A percentile compares a stretch with the other conserved stretches of the same genome.
phyloP scores from a whole-genome alignment of 2,113 vertebrate species.

The Eulemur macaco region DNA sequence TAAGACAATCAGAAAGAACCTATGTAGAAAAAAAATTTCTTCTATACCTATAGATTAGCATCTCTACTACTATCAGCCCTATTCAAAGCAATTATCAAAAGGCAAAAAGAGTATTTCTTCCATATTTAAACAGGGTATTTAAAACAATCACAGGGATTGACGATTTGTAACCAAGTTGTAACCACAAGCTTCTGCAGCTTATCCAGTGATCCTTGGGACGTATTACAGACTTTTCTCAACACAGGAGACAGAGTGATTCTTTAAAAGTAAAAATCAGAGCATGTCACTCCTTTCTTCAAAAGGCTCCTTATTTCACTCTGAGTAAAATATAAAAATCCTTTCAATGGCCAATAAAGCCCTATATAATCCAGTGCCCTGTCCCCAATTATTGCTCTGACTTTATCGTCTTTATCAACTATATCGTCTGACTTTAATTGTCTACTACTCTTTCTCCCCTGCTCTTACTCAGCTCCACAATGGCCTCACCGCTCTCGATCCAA shows the following conservation, averaged over 20 bases:
- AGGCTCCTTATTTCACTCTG: neutral
- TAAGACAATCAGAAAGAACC: neutral
- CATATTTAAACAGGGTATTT: slow-evolving; percentile 17
- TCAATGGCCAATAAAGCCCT: neutral
- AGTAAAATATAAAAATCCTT: neutral
- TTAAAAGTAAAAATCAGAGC: slow-evolving; percentile 13
- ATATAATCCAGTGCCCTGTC: neutral
- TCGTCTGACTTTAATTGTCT: neutral
- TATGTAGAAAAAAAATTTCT: neutral
- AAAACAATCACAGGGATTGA: neutral
- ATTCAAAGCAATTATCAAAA: slow-evolving; percentile 18
- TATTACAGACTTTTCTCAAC: neutral
- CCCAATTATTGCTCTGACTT: neutral
- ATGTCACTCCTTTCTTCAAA: neutral
- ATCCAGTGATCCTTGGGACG: neutral
- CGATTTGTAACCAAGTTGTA: neutral
- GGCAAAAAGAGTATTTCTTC: neutral
- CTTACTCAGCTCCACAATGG: neutral
- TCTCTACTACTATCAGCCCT: neutral
- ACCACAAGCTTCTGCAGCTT: neutral
- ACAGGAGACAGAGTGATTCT: neutral
- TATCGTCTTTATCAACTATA: too few species aligned
- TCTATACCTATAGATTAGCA: neutral
- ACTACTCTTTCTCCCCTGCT: neutral
- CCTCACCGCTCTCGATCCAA: neutral